Evolutionary conservation across 2,888 invertebrate genomes (phyloP).

Genomic region (Capitulum mitella): DNA sequence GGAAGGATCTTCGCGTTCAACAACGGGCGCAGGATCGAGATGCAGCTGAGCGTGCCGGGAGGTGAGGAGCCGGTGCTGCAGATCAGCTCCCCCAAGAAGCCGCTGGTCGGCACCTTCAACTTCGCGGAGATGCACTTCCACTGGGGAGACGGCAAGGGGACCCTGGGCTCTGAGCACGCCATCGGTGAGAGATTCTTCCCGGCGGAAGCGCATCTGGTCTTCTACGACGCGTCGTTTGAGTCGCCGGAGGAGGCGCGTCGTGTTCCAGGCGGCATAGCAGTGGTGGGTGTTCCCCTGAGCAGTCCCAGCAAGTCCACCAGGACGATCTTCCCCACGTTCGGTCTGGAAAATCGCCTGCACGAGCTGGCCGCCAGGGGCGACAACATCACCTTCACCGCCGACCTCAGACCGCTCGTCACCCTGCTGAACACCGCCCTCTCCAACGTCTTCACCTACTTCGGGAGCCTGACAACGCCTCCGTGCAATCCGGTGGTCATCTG

Average conservation of each 20-base stretch:
- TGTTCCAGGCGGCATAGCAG: neutral
- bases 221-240: neutral
- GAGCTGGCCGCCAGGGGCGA: neutral
- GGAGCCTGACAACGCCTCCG: conserved; percentile 72
- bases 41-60: neutral
- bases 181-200: neutral
- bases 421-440: conserved; percentile 54
- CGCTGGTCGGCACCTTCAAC: neutral
- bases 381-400: neutral
- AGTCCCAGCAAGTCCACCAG: neutral
- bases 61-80: neutral
- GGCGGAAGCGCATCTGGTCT: neutral
- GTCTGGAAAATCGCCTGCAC: neutral
- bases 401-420: neutral
- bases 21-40: neutral
- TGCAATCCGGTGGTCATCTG: conserved; percentile 72
- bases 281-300: neutral
- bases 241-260: neutral
- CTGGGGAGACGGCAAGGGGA: neutral
- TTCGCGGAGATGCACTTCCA: neutral
- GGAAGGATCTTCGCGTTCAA: neutral
- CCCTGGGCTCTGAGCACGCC: neutral
- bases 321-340: neutral
- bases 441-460: conserved; percentile 66
- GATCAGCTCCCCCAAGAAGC: neutral